A percentile compares a stretch with the other conserved stretches of the same genome.
Conservation (phyloP, 2,113 vertebrate genomes). For the Eudyptes chrysolophus region DNA sequence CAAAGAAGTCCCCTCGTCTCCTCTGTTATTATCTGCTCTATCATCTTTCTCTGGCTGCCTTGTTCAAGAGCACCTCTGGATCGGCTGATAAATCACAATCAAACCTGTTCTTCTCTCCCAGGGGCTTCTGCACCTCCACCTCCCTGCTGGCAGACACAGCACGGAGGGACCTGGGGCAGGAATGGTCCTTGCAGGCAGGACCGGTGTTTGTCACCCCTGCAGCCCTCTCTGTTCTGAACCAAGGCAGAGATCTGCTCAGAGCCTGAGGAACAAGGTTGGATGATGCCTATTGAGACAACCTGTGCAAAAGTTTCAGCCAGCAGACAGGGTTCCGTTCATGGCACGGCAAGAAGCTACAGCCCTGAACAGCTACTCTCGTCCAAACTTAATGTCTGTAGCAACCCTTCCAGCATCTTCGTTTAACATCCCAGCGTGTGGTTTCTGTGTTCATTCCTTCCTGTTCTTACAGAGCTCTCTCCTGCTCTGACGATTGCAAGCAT, state of each 20-base stretch:
- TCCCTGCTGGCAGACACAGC: neutral
- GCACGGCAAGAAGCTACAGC: neutral
- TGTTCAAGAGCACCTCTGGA: neutral
- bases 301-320: neutral
- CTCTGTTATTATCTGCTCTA: neutral
- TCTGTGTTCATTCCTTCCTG: neutral
- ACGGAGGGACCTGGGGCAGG: neutral
- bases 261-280: neutral
- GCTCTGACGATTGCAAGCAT: neutral
- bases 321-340: neutral
- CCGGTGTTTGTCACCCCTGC: neutral
- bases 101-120: neutral
- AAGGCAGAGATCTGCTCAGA: neutral
- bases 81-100: neutral
- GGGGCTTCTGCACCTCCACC: neutral
- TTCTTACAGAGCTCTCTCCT: neutral
- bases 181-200: neutral
- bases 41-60: neutral
- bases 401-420: neutral
- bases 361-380: neutral
- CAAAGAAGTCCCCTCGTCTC: neutral
- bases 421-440: accelerated
- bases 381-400: accelerated
- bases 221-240: neutral
- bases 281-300: neutral